Percentiles rank a stretch among this genome's conserved stretches.
Evolutionary conservation across 2,888 invertebrate species (phyloP).

Genomic region (Dioctria rufipes): DNA sequence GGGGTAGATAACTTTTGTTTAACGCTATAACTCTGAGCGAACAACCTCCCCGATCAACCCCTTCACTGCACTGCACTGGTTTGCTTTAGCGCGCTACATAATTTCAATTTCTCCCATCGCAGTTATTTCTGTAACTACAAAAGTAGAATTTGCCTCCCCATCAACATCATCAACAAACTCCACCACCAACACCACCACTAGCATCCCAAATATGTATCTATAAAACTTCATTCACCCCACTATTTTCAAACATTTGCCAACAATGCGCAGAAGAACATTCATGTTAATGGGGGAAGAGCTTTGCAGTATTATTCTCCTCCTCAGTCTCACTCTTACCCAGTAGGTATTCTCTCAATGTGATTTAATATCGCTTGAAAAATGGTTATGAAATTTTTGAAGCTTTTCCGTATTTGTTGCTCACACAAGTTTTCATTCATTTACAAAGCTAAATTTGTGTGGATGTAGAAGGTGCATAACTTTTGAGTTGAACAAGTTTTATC

Average conservation of each 20-base stretch:
- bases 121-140: too few relatives aligned
- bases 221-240: neutral
- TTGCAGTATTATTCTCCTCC: too few relatives aligned
- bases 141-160: too few relatives aligned
- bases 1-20: conserved; percentile 11
- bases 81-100: too few relatives aligned
- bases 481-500: neutral
- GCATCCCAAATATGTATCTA: neutral
- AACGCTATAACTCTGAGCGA: neutral
- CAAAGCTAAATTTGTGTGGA: neutral
- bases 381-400: neutral
- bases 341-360: neutral
- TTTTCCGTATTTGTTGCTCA: conserved; percentile 44
- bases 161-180: too few relatives aligned
- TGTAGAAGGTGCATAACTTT: neutral
- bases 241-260: neutral
- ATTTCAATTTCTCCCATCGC: too few relatives aligned
- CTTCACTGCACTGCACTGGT: too few relatives aligned
- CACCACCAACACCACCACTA: too few relatives aligned
- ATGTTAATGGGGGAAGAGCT: too few relatives aligned
- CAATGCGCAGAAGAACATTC: too few relatives aligned
- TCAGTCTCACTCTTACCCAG: too few relatives aligned
- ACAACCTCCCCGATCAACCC: neutral
- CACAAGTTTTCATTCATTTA: conserved; percentile 20
- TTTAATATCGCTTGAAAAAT: neutral